Base-by-base conservation (phyloP, 2,888 invertebrate genomes). In the Epistrophe eligans region DNA sequence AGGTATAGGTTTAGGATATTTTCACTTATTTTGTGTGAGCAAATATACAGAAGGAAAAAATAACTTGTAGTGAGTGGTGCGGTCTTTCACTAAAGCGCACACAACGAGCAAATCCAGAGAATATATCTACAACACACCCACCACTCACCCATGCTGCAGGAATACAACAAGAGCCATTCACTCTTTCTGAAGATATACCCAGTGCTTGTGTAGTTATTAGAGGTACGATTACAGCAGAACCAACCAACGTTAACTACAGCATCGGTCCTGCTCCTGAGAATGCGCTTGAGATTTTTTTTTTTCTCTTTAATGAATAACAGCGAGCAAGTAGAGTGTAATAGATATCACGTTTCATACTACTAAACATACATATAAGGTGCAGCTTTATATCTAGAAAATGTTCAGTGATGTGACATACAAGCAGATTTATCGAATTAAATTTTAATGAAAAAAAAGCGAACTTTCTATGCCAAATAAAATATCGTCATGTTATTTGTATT, bases 101-200 rank as follows among this genome's bases (percentile, higher is more conserved):
- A 38, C 60, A 17, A 55, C 55, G 15, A 15, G 55, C 28, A 55
- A 55, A 55, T 55, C 55, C n/a, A 15, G 4, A 15, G 55, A 28
- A 38, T n/a, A n/a, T n/a, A n/a, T n/a, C n/a, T n/a, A n/a, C n/a
- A n/a, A n/a, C n/a, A n/a, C n/a, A n/a, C n/a, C n/a, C n/a, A n/a
- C 10, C 60, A 40, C 5, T 7, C 11, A 38, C 24, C 24, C 24
- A 24, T 24, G 24, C 24, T 24, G 3, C 24, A 32, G 17, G 13
- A 60, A 17, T 19, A 24, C 24, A 24, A 60, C 60, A 60, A 60
- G 60, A 58, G 58, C 58, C 38, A 58, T 58, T 35, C 60, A 60
- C 38, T 24, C 24, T 60, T 60, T 7, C 38, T 38, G 60, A 38
- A 40, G 38, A 13, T 60, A 13, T 60, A 13, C 32, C 11, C 10